A percentile compares a stretch with the other conserved stretches of the same genome.
Evolutionary conservation across 2,888 invertebrate species (phyloP).

Genomic region (Stenchaetothrips biformis): DNA sequence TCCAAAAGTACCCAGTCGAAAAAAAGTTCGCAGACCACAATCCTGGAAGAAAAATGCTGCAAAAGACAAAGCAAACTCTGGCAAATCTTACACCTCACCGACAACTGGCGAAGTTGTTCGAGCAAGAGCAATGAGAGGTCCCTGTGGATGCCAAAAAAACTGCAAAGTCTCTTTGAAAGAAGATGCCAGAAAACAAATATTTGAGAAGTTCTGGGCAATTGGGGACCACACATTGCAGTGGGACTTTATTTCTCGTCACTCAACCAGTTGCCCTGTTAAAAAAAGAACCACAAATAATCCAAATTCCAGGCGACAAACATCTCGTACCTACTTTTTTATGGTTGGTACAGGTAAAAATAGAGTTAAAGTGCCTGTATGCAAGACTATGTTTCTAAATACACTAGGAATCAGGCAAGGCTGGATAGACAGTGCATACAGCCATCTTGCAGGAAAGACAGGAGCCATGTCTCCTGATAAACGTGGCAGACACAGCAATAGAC

Average conservation of each 20-base stretch:
- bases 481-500: neutral
- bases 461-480: neutral
- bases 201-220: too few species aligned
- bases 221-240: too few species aligned
- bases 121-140: too few species aligned
- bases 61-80: too few species aligned
- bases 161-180: too few species aligned
- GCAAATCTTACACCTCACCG: too few species aligned
- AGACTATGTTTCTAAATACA: neutral
- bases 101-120: too few species aligned
- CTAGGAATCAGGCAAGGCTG: neutral
- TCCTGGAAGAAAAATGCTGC: too few species aligned
- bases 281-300: neutral
- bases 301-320: neutral
- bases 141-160: too few species aligned
- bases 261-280: neutral
- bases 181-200: too few species aligned
- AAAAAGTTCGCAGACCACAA: too few species aligned
- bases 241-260: neutral
- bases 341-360: neutral
- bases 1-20: too few species aligned
- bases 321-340: neutral
- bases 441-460: neutral
- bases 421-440: neutral
- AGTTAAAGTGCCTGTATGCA: neutral